Evolutionary conservation across 2,797 vertebrate genomes (phyloP), one percentile per base, ranked within the genome.

Genomic region (Pangasius mekongensis): DNA sequence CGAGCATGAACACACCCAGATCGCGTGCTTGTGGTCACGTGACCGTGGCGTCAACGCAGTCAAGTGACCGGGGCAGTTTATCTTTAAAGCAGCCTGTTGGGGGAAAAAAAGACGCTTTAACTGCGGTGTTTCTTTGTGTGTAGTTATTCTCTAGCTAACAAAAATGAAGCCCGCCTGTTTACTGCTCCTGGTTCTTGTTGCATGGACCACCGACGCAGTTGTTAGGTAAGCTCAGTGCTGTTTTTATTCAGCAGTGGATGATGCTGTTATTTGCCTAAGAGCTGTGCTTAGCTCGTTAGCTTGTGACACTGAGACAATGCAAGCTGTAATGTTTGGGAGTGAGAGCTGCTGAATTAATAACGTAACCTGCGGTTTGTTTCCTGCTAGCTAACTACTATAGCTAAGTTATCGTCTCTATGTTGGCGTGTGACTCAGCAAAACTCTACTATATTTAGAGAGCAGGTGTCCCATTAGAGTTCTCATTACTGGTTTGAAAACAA

Each of bases 211-310:
- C 81, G 91, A 96, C 52, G 95, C 94, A 0, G 85, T 97, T 10
- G 86, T 96, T 22, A 92, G 96, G 96, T 97, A 92, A 96, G 95
- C 27, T 14, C 22, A 49, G 56, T 43, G 5, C 1, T 66, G 13
- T 73, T 71, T 77, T 47, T 30, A 56, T 64, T 64, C 36, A 62
- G 20, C 20, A 5, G 18, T 0, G 52, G 18, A 5, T 27, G 13
- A 0, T 33, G 7, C 3, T 10, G n/a, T 78, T 39, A 3, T 62
- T 56, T 13, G 5, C 3, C n/a, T 3, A 43, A 13, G 22, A 60
- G 60, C 36, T 20, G 0, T 3, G 9, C 0, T 84, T 33, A 52
- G 62, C 47, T 7, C 9, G 3, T 33, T 67, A 66, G 62, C 82
- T 20, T 7, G n/a, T 0, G 9, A 66, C 13, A n/a, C 81, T 20